Evolutionary conservation across 2,797 vertebrate genomes (phyloP), one percentile per base, ranked within the genome.

Genomic region (Labroides dimidiatus): DNA sequence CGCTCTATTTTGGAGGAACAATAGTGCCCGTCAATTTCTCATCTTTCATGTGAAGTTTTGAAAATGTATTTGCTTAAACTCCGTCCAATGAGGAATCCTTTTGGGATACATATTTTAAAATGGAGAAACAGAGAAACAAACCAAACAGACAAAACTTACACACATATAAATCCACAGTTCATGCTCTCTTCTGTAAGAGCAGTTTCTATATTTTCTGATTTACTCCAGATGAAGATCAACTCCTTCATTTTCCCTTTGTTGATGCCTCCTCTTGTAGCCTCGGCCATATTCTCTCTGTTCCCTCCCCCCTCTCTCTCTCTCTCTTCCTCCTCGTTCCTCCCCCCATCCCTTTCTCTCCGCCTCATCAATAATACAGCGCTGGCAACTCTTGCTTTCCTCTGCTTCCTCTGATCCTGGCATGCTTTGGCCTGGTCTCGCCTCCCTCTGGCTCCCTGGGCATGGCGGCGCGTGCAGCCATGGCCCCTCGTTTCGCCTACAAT

Each of bases 281-380:
- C 39, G 41, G 67, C 82, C 84, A 79, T 78, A 41, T 84, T 78
- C 75, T 84, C 74, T 63, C 51, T 63, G 44, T 66, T 43, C 60
- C 65, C 63, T 62, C 58, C 47, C 41, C 53, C 56, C 58, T 65
- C 65, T 45, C 67, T 47, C 61, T 62, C 58, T 61, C 60, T 52
- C 65, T 8, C 47, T 17, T 59, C 57, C 57, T 56, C 62, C 64
- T 75, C 83, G 72, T 30, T 57, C 39, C 21, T 61, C 24, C 69
- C 43, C 72, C 72, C 43, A 84, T 83, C 84, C 39, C 64, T 81
- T 69, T 83, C 85, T 82, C 86, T 89, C 84, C 24, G 21, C 75
- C 90, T 92, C 91, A 93, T 94, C 90, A 93, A 93, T 94, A 92
- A 94, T 90, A 91, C 87, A 94, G 81, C 13, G 54, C 82, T 90